phyloP scores from a whole-genome alignment of 2,113 vertebrate genomes.

The Gnathonemus longibarbis region DNA sequence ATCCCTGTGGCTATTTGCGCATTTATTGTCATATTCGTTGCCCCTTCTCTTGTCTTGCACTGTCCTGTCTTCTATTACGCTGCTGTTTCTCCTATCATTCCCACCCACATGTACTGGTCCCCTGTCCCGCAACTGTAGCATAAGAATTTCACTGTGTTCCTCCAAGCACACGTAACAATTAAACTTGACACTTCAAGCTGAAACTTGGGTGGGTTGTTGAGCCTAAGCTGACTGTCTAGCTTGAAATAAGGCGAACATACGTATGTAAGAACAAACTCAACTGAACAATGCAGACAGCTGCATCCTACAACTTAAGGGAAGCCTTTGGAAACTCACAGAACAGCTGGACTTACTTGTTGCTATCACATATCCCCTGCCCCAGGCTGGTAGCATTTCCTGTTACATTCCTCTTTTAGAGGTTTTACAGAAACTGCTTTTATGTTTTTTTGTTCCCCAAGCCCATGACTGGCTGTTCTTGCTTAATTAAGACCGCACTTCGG shows the following conservation, averaged over 20 bases:
- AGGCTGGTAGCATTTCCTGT: background rate
- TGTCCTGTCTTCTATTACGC: background rate
- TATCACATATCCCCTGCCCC: background rate
- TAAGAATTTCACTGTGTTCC: background rate
- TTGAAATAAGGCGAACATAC: background rate
- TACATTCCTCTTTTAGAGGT: background rate
- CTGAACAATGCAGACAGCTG: background rate
- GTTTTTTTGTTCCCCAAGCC: background rate
- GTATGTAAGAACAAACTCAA: background rate
- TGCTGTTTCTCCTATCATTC: background rate
- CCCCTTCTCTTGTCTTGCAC: background rate
- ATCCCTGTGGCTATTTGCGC: background rate
- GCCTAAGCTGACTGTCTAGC: background rate
- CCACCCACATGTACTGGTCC: background rate
- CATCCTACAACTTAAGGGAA: background rate
- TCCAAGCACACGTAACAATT: background rate
- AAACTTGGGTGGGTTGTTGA: background rate
- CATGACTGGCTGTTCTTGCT: background rate
- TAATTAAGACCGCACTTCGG: conserved; percentile 25
- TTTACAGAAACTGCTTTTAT: background rate
- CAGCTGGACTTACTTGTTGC: background rate
- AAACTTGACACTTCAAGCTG: background rate
- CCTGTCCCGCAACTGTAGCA: background rate
- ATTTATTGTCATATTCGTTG: background rate
- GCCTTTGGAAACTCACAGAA: background rate